Percentiles rank a stretch among this genome's conserved stretches.
phyloP scores from a whole-genome alignment of 2,113 vertebrate genomes.

The Saguinus imperator region DNA sequence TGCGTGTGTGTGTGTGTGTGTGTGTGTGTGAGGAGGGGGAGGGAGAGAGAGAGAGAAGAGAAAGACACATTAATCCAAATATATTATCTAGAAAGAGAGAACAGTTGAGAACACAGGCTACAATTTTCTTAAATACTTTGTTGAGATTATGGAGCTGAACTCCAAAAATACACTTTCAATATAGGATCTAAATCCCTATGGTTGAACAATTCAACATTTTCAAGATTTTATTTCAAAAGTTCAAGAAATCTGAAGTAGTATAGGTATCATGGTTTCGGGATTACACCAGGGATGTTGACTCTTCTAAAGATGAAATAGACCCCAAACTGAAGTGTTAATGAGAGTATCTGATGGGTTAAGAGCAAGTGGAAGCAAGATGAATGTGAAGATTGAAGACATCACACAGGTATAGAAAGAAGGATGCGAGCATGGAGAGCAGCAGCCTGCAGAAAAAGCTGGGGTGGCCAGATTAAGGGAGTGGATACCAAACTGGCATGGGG shows the following conservation, averaged over 20 bases:
- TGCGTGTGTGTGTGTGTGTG: no score
- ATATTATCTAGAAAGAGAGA: not conserved
- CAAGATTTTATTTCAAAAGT: constrained; percentile 27
- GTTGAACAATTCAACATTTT: not conserved
- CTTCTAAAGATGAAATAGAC: not conserved
- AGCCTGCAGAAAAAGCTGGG: not conserved
- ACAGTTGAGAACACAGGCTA: not conserved
- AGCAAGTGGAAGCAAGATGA: not conserved
- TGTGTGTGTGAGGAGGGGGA: not conserved
- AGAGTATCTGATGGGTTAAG: not conserved
- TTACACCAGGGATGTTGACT: not conserved
- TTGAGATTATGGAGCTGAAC: not conserved
- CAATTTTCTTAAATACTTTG: not conserved
- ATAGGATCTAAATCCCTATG: not conserved
- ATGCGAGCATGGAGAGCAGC: not conserved
- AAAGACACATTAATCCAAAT: not conserved
- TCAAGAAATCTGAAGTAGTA: not conserved
- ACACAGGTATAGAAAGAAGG: not conserved
- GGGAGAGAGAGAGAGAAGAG: not conserved
- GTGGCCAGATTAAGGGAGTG: not conserved
- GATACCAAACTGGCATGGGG: not conserved
- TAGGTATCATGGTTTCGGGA: not conserved
- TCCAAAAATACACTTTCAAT: not conserved
- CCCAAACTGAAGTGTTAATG: not conserved
- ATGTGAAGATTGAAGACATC: not conserved